Conservation (phyloP, 2,888 invertebrate species). For the Zele albiditarsus region DNA sequence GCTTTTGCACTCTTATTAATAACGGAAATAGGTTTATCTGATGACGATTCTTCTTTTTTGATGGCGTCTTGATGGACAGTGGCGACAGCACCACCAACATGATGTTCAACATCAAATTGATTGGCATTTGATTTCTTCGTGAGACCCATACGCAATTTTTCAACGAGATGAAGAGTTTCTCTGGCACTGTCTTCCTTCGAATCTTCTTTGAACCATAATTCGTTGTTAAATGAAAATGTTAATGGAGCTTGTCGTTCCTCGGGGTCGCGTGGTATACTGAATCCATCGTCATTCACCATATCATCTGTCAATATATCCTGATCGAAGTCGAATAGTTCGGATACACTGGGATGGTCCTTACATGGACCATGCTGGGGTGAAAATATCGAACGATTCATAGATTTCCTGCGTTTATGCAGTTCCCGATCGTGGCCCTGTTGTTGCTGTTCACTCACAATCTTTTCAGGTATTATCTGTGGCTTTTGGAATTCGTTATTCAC, state of each 20-base stretch:
- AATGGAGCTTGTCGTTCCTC: constrained; percentile 78
- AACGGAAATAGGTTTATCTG: constrained; percentile 36
- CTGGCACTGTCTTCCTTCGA: constrained; percentile 88
- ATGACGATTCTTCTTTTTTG: constrained; percentile 58
- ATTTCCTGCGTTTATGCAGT: constrained; percentile 63
- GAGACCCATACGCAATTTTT: constrained; percentile 85
- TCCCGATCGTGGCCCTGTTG: constrained; percentile 56
- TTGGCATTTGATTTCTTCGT: constrained; percentile 79
- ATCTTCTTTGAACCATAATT: constrained; percentile 83
- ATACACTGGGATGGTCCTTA: constrained; percentile 73
- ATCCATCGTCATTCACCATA: constrained; percentile 77
- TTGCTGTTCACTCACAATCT: constrained; percentile 22
- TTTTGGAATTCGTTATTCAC: constrained; percentile 39
- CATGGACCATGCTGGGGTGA: constrained; percentile 80
- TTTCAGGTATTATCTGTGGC: constrained; percentile 29
- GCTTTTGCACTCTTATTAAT: constrained; percentile 45
- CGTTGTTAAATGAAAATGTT: constrained; percentile 79
- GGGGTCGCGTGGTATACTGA: constrained; percentile 77
- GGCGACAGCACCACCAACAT: constrained; percentile 54
- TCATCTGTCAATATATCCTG: constrained; percentile 78
- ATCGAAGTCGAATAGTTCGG: constrained; percentile 79
- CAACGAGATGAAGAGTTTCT: constrained; percentile 88
- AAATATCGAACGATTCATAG: constrained; percentile 79
- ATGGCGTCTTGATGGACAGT: constrained; percentile 59
- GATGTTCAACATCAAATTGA: constrained; percentile 73